Conservation (phyloP, 64 coral and sea anemone species). For the Pocillopora verrucosa region DNA sequence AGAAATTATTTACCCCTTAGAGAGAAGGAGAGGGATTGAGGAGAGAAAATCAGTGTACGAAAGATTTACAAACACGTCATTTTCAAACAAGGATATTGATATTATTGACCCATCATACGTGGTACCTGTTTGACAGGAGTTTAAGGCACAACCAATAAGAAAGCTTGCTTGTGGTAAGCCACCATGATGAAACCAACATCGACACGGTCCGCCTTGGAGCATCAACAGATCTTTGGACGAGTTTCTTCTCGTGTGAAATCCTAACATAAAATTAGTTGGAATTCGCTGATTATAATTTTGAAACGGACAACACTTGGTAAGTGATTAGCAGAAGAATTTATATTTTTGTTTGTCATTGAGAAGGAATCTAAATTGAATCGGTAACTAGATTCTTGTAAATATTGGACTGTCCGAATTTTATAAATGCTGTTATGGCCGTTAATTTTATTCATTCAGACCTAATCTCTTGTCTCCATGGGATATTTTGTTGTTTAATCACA, state of each 20-base stretch:
- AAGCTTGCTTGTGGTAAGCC: constrained; percentile 46
- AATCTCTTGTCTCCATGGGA: neutral
- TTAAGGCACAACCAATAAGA: constrained; percentile 8
- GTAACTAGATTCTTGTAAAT: too few species aligned
- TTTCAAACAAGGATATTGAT: constrained; percentile 21
- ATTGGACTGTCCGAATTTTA: neutral
- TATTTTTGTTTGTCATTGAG: neutral
- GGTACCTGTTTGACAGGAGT: constrained; percentile 23
- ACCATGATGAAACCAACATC: neutral
- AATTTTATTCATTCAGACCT: neutral
- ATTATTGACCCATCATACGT: constrained; percentile 18
- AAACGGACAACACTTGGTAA: constrained; percentile 6
- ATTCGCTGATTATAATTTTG: neutral
- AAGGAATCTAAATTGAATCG: neutral
- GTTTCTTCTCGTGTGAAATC: neutral
- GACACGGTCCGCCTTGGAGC: neutral
- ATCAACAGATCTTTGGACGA: neutral
- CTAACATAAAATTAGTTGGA: neutral
- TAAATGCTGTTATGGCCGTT: neutral
- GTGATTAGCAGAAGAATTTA: neutral
- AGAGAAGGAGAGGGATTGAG: too few species aligned
- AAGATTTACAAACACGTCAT: neutral
- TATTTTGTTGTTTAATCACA: neutral
- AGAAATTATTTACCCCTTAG: too few species aligned
- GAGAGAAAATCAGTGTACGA: too few species aligned